Conservation (phyloP, 1,140 invertebrate species). For the Cydia fagiglandana region DNA sequence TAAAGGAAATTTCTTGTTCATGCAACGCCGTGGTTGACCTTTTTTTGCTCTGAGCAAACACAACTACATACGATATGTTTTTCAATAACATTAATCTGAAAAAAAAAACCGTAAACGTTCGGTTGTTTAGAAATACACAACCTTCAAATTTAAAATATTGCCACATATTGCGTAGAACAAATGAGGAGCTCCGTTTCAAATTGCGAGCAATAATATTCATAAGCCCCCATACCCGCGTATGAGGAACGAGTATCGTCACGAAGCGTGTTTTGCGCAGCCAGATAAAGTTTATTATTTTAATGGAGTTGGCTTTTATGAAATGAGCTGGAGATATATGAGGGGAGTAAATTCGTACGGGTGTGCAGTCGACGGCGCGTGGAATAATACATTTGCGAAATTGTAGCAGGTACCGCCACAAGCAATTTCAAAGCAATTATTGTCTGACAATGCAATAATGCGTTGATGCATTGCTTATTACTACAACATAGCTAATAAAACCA, state of each 20-base stretch:
- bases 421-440: no score
- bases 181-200: constrained; percentile 16
- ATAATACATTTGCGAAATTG: background rate
- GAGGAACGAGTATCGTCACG: background rate
- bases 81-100: no score
- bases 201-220: constrained; percentile 28
- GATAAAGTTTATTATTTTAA: constrained; percentile 33
- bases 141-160: background rate
- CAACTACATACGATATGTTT: no score
- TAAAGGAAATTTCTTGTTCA: no score
- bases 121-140: background rate
- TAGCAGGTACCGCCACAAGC: background rate
- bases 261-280: constrained; percentile 21
- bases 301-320: constrained; percentile 32
- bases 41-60: no score
- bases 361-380: background rate
- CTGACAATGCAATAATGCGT: no score
- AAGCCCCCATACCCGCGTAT: constrained; percentile 12
- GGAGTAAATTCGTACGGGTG: constrained; percentile 8
- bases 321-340: constrained; percentile 20
- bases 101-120: no score
- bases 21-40: no score
- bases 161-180: background rate
- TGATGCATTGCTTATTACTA: no score
- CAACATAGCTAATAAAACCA: no score